Base-by-base conservation (phyloP, 1,140 invertebrate species). In the Forficula auricularia region DNA sequence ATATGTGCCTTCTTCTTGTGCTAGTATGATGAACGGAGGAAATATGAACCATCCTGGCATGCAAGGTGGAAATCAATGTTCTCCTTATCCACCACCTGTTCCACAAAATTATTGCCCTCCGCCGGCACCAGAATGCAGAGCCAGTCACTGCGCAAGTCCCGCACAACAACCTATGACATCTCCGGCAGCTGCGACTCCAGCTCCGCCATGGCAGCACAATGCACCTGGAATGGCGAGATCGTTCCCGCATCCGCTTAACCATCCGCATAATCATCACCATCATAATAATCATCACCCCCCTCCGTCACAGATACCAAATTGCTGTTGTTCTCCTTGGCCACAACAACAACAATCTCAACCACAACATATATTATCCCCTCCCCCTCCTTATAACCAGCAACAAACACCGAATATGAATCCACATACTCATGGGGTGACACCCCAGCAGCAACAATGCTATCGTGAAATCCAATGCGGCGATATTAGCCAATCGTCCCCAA, bases 381-480 rank as follows among this genome's bases (percentile, higher is more conserved):
- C 15, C 8, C 2, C 19, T 10, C 8, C 16, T 14, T 37, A 12
- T 37, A 37, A 37, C n/a, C 56, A 55, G 37, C 59, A 59, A 32
- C 59, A 58, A 14, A 50, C 57, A 10, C 22, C 22, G 4, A 6
- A 27, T 27, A 27, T 27, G 22, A 48, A 19, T 62, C 47, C 41
- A 58, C 49, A 42, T 63, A 58, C 22, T 62, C 59, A 38, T 63
- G 58, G 60, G 54, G 51, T 18, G 63, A 57, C 42, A 50, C 44
- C 3, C 34, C 44, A 4, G 59, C 22, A 27, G 10, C 22, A 62
- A 19, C 58, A 59, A 7, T 63, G 60, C 31, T 64, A 58, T 45
- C 57, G 56, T 2, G 74, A 76, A 51, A 77, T 77, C 40, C 75
- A 77, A 51, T 77, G 75, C 43, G 62, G 68, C 13, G 71, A 77